Evolutionary conservation across 2,797 vertebrate genomes (phyloP).

Genomic region (Atherinosoma microstoma): DNA sequence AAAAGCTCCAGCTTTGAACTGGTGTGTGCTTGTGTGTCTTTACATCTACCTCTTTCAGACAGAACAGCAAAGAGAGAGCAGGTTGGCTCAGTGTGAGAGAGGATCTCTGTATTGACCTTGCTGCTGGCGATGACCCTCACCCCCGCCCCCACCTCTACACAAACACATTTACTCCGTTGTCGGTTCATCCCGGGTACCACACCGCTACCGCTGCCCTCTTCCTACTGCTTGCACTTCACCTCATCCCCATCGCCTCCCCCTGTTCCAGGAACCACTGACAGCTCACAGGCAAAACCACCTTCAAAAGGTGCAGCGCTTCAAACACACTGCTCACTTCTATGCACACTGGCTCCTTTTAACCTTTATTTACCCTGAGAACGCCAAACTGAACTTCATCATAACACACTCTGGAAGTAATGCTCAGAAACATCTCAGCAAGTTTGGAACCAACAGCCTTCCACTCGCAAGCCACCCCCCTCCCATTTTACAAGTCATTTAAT

Average conservation of each 20-base stretch:
- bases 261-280: conserved; percentile 52
- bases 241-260: conserved; percentile 32
- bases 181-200: conserved; percentile 44
- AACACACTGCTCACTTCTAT: conserved; percentile 42
- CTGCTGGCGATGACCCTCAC: conserved; percentile 68
- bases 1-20: conserved; percentile 49
- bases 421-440: background rate
- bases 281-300: conserved; percentile 66
- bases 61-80: conserved; percentile 48
- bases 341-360: conserved; percentile 37
- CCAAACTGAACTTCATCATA: conserved; percentile 52
- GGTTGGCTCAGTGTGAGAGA: conserved; percentile 27
- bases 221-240: conserved; percentile 67
- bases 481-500: conserved; percentile 7
- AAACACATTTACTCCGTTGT: conserved; percentile 36
- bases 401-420: background rate
- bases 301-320: conserved; percentile 61
- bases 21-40: conserved; percentile 27
- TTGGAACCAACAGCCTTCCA: conserved; percentile 10
- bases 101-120: conserved; percentile 76
- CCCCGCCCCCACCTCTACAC: background rate
- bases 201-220: conserved; percentile 47
- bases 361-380: conserved; percentile 61
- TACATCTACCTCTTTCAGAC: conserved; percentile 46
- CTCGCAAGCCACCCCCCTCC: background rate